Evolutionary conservation across 2,888 invertebrate genomes (phyloP).

Genomic region (Lacanobia oleracea): DNA sequence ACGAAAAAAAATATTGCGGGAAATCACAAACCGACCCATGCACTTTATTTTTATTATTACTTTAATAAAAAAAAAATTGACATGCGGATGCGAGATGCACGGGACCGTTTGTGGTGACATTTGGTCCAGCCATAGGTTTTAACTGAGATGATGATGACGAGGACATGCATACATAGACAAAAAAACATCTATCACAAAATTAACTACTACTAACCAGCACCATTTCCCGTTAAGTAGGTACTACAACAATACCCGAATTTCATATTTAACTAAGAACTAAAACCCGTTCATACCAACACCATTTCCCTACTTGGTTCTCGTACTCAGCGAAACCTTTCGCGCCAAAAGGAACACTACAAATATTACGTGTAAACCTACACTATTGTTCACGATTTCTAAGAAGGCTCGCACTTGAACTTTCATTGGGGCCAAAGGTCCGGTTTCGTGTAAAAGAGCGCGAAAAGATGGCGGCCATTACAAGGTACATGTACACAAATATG

Average conservation of each 20-base stretch:
- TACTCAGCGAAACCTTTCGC: constrained; percentile 35
- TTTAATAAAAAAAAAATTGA: too few species aligned
- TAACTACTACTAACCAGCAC: not conserved
- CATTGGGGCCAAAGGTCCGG: constrained; percentile 46
- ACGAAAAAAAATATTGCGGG: too few species aligned
- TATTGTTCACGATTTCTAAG: constrained; percentile 62
- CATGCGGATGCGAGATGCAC: too few species aligned
- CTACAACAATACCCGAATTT: not conserved
- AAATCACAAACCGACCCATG: too few species aligned
- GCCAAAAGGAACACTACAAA: constrained; percentile 36
- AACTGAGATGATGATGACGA: too few species aligned
- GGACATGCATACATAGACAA: too few species aligned
- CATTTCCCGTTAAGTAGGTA: not conserved
- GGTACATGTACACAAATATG: constrained; percentile 15
- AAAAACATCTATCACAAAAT: too few species aligned
- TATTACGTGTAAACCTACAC: constrained; percentile 37
- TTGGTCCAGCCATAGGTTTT: too few species aligned
- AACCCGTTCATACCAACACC: not conserved
- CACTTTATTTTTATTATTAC: too few species aligned
- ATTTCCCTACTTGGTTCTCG: constrained; percentile 1
- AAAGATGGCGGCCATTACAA: constrained; percentile 44
- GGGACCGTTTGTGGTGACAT: too few species aligned
- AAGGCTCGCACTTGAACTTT: constrained; percentile 60
- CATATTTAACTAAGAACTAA: constrained; percentile 13
- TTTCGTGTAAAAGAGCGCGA: constrained; percentile 50